Evolutionary conservation across 2,797 vertebrate species (phyloP).

Genomic region (Leptoclinus maculatus): DNA sequence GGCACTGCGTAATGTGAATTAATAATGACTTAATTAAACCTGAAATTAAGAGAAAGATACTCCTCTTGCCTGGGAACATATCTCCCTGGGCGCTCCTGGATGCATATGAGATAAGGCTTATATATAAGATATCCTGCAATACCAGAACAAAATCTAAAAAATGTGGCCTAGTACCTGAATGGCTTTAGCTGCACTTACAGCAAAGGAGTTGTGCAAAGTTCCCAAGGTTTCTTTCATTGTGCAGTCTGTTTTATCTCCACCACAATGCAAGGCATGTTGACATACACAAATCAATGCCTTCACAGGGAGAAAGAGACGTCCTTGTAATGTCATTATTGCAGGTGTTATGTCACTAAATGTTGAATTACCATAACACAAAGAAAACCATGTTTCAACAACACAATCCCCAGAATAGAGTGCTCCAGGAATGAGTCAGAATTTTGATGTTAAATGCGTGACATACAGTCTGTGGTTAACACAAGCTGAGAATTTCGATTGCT

Average conservation of each 20-base stretch:
- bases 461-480: background rate
- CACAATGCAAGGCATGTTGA: background rate
- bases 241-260: background rate
- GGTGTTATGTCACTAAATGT: background rate
- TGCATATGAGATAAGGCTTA: background rate
- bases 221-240: background rate
- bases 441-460: background rate
- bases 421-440: background rate
- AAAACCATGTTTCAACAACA: background rate
- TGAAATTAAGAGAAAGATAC: constrained; percentile 24
- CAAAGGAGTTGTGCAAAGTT: background rate
- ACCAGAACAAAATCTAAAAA: background rate
- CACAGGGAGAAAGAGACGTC: background rate
- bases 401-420: background rate
- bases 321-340: background rate
- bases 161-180: background rate
- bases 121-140: background rate
- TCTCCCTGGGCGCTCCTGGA: background rate
- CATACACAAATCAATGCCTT: background rate
- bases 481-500: background rate
- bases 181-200: background rate
- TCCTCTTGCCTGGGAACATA: background rate
- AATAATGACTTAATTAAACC: constrained; percentile 21
- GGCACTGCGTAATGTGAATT: constrained; percentile 14
- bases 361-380: background rate